phyloP scores from a whole-genome alignment of 2,113 vertebrate genomes.

The Lipotes vexillifer region DNA sequence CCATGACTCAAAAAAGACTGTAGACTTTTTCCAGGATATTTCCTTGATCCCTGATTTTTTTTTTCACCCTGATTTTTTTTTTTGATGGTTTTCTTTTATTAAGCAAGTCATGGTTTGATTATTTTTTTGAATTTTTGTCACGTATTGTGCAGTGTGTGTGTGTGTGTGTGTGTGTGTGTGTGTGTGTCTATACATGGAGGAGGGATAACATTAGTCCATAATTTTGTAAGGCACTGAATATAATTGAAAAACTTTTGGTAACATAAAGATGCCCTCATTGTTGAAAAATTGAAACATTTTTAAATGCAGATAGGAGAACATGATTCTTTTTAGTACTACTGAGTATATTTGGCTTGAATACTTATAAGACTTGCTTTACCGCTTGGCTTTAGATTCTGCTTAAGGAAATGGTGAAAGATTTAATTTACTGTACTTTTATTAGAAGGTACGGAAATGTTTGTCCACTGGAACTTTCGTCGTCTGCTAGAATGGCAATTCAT shows the following conservation, averaged over 20 bases:
- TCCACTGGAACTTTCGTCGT: conserved; percentile 18
- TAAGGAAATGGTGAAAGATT: conserved; percentile 42
- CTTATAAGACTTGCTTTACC: not conserved
- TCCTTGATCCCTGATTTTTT: not conserved
- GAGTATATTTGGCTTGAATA: not conserved
- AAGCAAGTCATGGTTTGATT: not conserved
- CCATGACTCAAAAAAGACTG: not conserved
- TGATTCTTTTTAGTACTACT: not conserved
- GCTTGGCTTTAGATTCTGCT: conserved; percentile 21
- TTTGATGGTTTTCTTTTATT: not conserved
- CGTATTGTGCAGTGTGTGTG: not conserved
- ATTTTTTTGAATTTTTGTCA: not conserved
- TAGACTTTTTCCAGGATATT: not conserved
- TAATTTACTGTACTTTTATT: conserved; percentile 50
- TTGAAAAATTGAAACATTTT: not conserved
- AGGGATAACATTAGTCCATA: not conserved
- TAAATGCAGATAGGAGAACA: not conserved
- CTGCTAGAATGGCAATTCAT: conserved; percentile 44
- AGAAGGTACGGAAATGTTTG: conserved; percentile 54
- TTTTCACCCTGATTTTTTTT: too few relatives aligned
- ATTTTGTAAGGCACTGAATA: not conserved
- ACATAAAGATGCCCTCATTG: not conserved
- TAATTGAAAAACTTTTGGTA: not conserved
- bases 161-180: not conserved
- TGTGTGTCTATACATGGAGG: not conserved